Conservation (phyloP, 2,797 vertebrate species). For the Spinus pinus region DNA sequence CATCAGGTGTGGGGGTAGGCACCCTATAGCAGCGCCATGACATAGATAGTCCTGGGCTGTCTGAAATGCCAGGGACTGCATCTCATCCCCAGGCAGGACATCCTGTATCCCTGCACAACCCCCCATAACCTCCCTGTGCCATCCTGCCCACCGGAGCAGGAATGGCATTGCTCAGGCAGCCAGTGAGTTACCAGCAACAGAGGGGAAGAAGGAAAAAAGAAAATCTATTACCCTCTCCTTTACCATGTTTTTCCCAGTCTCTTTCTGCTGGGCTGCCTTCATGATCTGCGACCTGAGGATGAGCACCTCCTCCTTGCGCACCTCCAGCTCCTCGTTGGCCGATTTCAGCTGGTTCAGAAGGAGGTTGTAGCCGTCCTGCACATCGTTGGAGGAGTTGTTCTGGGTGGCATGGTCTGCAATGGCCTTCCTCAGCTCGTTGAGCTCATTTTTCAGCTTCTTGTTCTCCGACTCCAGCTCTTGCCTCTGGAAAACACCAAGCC, state of each 20-base stretch:
- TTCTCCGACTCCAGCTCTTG: slow-evolving; percentile 95
- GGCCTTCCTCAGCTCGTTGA: slow-evolving; percentile 87
- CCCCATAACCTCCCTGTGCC: fast-evolving
- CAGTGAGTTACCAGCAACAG: neutral
- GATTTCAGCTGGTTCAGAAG: slow-evolving; percentile 87
- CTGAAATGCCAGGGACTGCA: neutral
- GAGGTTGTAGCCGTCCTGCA: slow-evolving; percentile 81
- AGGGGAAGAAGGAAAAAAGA: fast-evolving
- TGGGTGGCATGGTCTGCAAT: slow-evolving; percentile 74
- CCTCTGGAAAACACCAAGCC: slow-evolving; percentile 76
- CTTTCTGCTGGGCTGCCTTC: slow-evolving; percentile 78
- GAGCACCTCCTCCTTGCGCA: slow-evolving; percentile 94
- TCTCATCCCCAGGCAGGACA: neutral
- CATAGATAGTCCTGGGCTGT: neutral
- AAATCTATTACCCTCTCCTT: neutral
- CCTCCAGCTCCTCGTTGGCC: slow-evolving; percentile 91
- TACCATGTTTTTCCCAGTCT: slow-evolving; percentile 63
- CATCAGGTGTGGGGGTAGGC: too few relatives aligned
- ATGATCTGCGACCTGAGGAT: slow-evolving; percentile 90
- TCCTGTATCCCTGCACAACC: neutral
- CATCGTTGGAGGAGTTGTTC: slow-evolving; percentile 69
- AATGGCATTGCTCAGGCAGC: fast-evolving
- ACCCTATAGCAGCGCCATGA: neutral
- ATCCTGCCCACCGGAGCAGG: neutral
- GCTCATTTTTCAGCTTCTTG: slow-evolving; percentile 93